Evolutionary conservation across 2,888 invertebrate genomes (phyloP), one percentile per base, ranked within the genome.

Genomic region (Glaucopsyche alexis): DNA sequence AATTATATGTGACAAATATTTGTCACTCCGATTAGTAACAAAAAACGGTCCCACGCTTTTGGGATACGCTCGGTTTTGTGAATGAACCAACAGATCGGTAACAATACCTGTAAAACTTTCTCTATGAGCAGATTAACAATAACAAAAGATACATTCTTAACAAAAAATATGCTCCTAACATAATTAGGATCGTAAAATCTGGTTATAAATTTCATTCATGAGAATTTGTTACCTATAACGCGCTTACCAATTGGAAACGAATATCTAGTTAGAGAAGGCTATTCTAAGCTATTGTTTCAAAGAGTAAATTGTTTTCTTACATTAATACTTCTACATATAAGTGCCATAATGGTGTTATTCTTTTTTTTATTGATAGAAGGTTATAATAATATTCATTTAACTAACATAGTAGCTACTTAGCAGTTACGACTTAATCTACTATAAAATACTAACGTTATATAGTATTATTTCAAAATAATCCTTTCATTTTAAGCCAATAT

Each of bases 101-200:
- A 60, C 60, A 60, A 60, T 60, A 60, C 60, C 60, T 38, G 60
- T 60, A 60, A 60, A 60, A 60, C 60, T 60, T 60, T 60, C 60
- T 29, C 60, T 60, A 60, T 60, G 13, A 29, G 13, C 60, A 60
- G 60, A 38, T 60, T 60, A 60, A 60, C 60, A 60, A 60, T 60
- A 60, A 60, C 19, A 60, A 60, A 60, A 29, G 60, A 60, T 50
- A 13, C 45, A 67, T 52, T 66, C 47, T 70, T 13, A 65, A n/a
- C 16, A n/a, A 65, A 60, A 60, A 60, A 60, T 60, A 13, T 60
- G 60, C 60, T 47, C 8, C 47, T 38, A 38, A 29, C 60, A 60
- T 60, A 60, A 60, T 60, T 60, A 60, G 60, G 60, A 60, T 60
- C 60, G 60, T 60, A 14, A 29, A 29, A 7, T 11, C 9, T 11